phyloP scores from a whole-genome alignment of 2,113 vertebrate species.

The Hippopotamus amphibius region DNA sequence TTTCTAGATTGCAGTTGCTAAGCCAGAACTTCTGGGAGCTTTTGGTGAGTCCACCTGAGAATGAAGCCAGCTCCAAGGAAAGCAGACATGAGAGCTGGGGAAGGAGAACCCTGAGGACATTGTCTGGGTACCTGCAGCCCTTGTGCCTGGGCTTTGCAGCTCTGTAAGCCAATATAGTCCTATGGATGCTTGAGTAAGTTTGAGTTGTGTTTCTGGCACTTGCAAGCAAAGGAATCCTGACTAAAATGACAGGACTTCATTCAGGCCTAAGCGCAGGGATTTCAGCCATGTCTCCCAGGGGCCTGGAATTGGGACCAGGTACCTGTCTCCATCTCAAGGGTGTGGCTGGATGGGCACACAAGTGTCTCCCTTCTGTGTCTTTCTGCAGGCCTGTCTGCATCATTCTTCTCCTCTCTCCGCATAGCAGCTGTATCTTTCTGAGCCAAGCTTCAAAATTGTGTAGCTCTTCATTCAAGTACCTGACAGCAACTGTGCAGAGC shows the following conservation, averaged over 20 bases:
- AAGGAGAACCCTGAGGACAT: fast-evolving
- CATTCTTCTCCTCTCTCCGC: not conserved
- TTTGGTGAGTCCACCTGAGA: not conserved
- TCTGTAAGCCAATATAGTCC: no score
- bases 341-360: not conserved
- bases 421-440: not conserved
- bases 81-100: not conserved
- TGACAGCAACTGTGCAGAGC: fast-evolving
- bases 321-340: fast-evolving
- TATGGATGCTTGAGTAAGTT: not conserved
- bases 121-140: no score
- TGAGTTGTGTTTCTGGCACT: not conserved
- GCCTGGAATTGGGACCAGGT: not conserved
- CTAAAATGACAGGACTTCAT: fast-evolving
- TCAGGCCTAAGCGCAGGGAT: not conserved
- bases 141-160: not conserved
- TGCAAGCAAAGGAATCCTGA: not conserved
- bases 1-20: not conserved
- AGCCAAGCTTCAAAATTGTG: not conserved
- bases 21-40: not conserved
- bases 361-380: not conserved
- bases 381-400: not conserved
- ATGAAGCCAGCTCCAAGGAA: not conserved
- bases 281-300: not conserved
- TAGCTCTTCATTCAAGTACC: not conserved